Evolutionary conservation across 2,888 invertebrate genomes (phyloP), one percentile per base, ranked within the genome.

Genomic region (Deilephila elpenor): DNA sequence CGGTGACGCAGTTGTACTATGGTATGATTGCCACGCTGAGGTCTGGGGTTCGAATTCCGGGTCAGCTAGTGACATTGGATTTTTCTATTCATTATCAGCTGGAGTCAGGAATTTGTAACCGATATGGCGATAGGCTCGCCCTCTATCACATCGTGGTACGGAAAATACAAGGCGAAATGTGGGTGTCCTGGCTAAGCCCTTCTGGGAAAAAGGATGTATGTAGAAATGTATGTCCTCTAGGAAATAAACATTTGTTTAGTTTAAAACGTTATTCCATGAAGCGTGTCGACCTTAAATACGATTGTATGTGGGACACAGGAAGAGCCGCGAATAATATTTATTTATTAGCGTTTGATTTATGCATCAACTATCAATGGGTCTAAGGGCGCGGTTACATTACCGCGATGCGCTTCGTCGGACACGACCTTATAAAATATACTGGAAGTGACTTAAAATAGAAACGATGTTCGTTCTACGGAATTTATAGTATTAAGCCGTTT

Each of bases 311-410:
- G 76, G 73, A 75, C 74, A 83, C 93, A 91, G 93, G 93, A 93
- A 92, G 84, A 78, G 86, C 85, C 86, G 84, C 83, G 83, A 86
- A 84, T 85, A 88, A 90, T 92, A 92, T 93, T 92, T 88, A 90
- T 91, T 90, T 93, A 93, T 93, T 93, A 87, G 87, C 85, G 86
- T 87, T 91, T 93, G 94, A 93, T 93, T 93, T 93, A 93, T 93
- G 89, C 91, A 86, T 90, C 89, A 88, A 81, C 87, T 84, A 86
- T 89, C 90, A 88, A 89, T 91, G 89, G 88, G 82, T 82, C 81
- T 88, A 88, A 90, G 91, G 93, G 91, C 86, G 91, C 91, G 91
- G 91, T 86, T 86, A 86, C 88, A 88, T 87, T 88, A 87, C 83
- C 80, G 80, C 84, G 90, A 85, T 81, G 82, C 91, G 93, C 90